Base-by-base conservation (phyloP, 1,140 invertebrate species). In the Zaprionus camerounensis region DNA sequence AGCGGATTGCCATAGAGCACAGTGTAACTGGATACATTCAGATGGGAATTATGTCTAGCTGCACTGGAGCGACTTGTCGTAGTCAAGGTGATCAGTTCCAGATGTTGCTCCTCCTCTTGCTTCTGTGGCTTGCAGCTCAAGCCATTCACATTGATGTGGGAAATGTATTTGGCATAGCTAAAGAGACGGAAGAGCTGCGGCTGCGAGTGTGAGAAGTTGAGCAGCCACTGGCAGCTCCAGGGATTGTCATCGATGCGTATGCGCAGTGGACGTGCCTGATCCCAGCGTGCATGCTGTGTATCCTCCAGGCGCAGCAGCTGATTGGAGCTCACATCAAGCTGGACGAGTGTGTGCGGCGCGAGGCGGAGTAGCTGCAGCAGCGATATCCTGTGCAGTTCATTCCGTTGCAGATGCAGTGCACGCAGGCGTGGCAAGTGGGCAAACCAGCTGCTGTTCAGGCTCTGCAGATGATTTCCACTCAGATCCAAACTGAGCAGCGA, bases 81-180 rank as follows among this genome's bases (percentile, higher is more conserved):
- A 62, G 3, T 44, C 24, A 44, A 12, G 68, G 24, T 22, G 76
- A 69, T 78, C 71, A 0, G 38, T 5, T 6, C 51, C 44, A 5
- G 7, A 2, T 24, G 28, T 0, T 55, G 22, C n/a, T 20, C 55
- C 12, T 53, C 41, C 13, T 57, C 41, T 12, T 69, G 49, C 13
- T 76, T 66, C 11, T 76, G 71, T 0, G 91, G 82, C 12, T 6
- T 22, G 17, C 91, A 92, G 22, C 81, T 82, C 20, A 92, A 7
- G 0, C 91, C 91, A 68, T 92, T 92, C 1, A 92, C 91, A 83
- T 92, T 92, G 22, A 92, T 92, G 31, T 90, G 84, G 7, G 84
- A 91, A 38, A 92, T 91, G 34, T 80, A 92, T 20, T 92, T 92
- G 22, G 87, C 81, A 58, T 92, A 92, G 53, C 77, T 81, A 36